These are phyloP conservation scores for Callopanchax toddi DNA, from an alignment of 2,113 vertebrate species.

Conservation along the genomic window DNA sequence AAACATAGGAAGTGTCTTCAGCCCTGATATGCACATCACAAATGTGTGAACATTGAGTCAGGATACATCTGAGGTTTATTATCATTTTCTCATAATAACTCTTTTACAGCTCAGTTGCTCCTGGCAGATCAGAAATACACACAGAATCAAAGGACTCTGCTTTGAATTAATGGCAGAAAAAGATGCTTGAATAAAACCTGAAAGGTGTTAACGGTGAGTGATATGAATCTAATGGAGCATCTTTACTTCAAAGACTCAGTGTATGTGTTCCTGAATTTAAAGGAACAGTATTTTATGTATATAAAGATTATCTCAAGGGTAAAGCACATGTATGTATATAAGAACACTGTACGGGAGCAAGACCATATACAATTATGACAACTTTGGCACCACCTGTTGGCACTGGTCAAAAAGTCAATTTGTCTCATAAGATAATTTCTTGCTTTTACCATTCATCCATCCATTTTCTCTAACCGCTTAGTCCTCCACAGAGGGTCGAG, in stretches of 20 bases:
- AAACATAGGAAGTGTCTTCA: neutral
- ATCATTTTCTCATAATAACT: neutral
- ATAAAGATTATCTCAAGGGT: conserved; percentile 7
- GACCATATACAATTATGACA: conserved; percentile 12
- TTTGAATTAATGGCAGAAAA: conserved; percentile 8
- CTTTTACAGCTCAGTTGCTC: conserved; percentile 1
- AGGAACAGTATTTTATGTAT: conserved; percentile 12
- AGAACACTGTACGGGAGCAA: conserved; percentile 1
- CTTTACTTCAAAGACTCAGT: conserved; percentile 17
- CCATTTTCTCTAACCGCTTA: no score
- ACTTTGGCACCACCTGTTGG: no score
- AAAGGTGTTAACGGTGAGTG: neutral
- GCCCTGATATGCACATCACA: no score
- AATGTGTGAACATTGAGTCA: no score
- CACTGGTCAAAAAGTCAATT: conserved; percentile 2
- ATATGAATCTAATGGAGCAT: conserved; percentile 25
- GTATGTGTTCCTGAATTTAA: conserved; percentile 29
- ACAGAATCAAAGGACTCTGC: conserved; percentile 16
- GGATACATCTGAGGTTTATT: no score
- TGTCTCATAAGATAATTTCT: neutral
- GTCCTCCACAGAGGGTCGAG: no score
- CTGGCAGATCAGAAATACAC: neutral
- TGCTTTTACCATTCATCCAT: no score
- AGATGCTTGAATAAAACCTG: conserved; percentile 21
- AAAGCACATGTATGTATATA: neutral